phyloP scores from a whole-genome alignment of 2,797 vertebrate species.

The Cynodonichthys magdalenae region DNA sequence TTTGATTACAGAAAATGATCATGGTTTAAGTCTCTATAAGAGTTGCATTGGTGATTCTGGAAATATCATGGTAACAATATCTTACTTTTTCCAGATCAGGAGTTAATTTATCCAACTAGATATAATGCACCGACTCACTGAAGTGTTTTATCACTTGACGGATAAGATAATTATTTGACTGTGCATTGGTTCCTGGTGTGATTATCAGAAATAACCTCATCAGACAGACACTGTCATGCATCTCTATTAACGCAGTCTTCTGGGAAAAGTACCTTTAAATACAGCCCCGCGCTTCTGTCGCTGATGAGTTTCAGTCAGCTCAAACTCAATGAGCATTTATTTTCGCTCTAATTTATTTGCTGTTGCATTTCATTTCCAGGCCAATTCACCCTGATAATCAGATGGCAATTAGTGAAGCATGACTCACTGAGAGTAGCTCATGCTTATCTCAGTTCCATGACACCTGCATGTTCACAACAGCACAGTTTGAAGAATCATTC shows the following conservation, averaged over 20 bases:
- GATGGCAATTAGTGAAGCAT: conserved; percentile 75
- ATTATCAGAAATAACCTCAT: conserved; percentile 56
- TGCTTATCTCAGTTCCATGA: conserved; percentile 58
- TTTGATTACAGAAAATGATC: neutral
- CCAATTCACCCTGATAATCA: conserved; percentile 75
- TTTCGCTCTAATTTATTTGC: conserved; percentile 75
- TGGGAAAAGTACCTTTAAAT: conserved; percentile 60
- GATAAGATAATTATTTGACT: conserved; percentile 44
- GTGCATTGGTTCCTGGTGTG: conserved; percentile 30
- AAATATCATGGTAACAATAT: neutral
- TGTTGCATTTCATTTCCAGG: conserved; percentile 72
- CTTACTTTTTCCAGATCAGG: conserved; percentile 11
- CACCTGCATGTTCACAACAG: conserved; percentile 75
- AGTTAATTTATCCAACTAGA: conserved; percentile 23
- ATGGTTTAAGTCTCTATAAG: neutral
- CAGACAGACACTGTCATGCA: conserved; percentile 54
- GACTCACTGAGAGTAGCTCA: conserved; percentile 65
- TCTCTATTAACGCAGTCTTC: conserved; percentile 66
- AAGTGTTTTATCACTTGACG: conserved; percentile 38
- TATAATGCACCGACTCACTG: conserved; percentile 29
- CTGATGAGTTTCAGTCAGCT: conserved; percentile 65
- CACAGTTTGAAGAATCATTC: conserved; percentile 77
- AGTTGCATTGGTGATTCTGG: neutral
- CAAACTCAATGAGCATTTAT: conserved; percentile 70
- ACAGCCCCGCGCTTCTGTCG: conserved; percentile 49